Base-by-base conservation (phyloP, 2,888 invertebrate genomes). In the Sarcophaga subvicina region DNA sequence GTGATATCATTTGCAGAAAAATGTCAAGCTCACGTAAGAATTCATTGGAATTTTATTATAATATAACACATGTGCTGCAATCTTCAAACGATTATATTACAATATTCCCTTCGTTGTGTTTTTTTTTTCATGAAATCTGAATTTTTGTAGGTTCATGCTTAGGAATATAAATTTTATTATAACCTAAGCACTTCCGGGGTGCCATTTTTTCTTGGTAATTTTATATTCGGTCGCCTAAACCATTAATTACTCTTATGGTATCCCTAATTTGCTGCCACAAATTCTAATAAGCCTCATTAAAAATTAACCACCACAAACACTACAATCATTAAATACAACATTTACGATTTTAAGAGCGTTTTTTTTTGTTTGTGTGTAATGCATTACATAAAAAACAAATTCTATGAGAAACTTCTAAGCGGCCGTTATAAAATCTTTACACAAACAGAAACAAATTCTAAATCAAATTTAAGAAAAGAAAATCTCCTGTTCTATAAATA, bases 251-350 rank as follows among this genome's bases (percentile, higher is more conserved):
- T 47, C 69, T 22, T 20, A 47, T 47, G 37, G 11, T 20, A 69
- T 47, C 69, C 22, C 47, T 47, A 47, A 69, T 69, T 69, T 69
- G 69, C 22, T 20, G 47, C 69, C 69, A 69, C 69, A 69, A 69
- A 49, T 69, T 69, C 69, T 69, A 69, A 69, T 69, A 69, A 69
- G 47, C 69, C 47, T 20, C 64, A 69, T 47, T 47, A 69, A n/a
- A 69, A 64, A 69, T 69, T 45, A 69, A 69, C 69, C 69, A 69
- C 11, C 20, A 22, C 47, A 47, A 69, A 22, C 22, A 49, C 45
- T 12, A 22, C 22, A 49, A 47, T 14, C 20, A 69, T 69, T n/a
- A 69, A 69, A 69, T 54, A 69, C 47, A 37, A 20, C 0, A 11
- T 45, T 67, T 67, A 67, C 37, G n/a, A 37, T 14, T n/a, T 59